Evolutionary conservation across 2,888 invertebrate genomes (phyloP).

Genomic region (Cryptocheilus praepositus): DNA sequence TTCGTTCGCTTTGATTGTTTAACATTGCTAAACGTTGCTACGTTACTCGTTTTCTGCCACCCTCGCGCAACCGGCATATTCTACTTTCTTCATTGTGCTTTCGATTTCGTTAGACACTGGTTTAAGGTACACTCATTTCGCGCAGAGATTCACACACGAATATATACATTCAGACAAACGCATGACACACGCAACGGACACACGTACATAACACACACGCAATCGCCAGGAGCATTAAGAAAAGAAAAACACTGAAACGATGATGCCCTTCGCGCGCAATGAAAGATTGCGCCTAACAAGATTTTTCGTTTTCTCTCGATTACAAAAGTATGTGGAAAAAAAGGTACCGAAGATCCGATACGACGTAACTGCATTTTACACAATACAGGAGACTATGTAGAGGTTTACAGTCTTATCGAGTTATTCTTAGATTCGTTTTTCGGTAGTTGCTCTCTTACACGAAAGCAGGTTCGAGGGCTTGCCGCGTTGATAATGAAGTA

Average conservation of each 20-base stretch:
- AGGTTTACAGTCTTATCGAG: slow-evolving; percentile 30
- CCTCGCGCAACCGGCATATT: no score
- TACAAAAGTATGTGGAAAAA: background rate
- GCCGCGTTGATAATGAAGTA: slow-evolving; percentile 49
- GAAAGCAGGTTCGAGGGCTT: slow-evolving; percentile 6
- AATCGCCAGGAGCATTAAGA: background rate
- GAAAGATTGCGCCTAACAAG: background rate
- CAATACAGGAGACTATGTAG: slow-evolving; percentile 15
- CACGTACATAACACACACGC: background rate
- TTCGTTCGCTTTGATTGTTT: no score
- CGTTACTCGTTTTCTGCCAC: no score
- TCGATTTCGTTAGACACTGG: no score
- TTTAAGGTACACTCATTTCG: no score
- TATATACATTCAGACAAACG: no score
- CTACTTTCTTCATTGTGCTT: no score
- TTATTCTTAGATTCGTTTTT: slow-evolving; percentile 40
- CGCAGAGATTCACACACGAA: no score
- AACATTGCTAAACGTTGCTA: no score
- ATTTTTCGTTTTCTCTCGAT: slow-evolving; percentile 10
- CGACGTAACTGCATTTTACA: slow-evolving; percentile 31
- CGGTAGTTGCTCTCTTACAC: slow-evolving; percentile 25
- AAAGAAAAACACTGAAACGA: background rate
- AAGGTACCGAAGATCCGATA: slow-evolving; percentile 13
- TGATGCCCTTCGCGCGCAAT: background rate
- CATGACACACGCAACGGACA: no score